Conservation (phyloP, 1,140 invertebrate genomes). For the Protaetia brevitarsis region DNA sequence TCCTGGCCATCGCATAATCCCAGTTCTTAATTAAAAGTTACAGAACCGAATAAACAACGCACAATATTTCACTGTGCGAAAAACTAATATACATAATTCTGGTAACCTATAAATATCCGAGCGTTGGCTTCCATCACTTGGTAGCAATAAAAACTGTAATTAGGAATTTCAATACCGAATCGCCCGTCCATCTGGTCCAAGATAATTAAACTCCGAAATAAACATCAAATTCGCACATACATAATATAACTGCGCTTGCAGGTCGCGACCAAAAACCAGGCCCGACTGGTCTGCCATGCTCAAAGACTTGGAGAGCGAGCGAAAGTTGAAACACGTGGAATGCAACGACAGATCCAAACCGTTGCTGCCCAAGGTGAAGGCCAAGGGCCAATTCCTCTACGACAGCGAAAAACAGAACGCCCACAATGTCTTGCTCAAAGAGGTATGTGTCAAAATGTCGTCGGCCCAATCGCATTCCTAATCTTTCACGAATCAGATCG, state of each 20-base stretch:
- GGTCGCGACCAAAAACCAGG: constrained; percentile 70
- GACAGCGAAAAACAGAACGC: constrained; percentile 73
- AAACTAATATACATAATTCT: no score
- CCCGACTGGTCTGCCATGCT: constrained; percentile 88
- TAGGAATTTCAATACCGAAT: not conserved
- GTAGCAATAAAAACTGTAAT: not conserved
- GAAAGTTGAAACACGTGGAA: constrained; percentile 72
- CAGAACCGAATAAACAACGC: no score
- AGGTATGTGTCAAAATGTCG: constrained; percentile 44
- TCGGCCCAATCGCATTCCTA: not conserved
- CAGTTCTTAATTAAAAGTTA: no score
- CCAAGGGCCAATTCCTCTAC: constrained; percentile 74
- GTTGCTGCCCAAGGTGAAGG: constrained; percentile 63
- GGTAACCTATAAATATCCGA: no score
- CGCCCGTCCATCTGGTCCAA: not conserved
- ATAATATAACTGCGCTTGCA: not conserved
- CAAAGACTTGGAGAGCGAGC: constrained; percentile 81
- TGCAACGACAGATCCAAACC: constrained; percentile 72
- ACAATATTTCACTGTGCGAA: no score
- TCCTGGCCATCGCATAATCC: no score
- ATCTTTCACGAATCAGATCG: constrained; percentile 55
- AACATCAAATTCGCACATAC: not conserved
- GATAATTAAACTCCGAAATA: not conserved
- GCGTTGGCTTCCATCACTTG: no score
- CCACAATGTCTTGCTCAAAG: constrained; percentile 77